Evolutionary conservation across 2,113 vertebrate genomes (phyloP), one percentile per base, ranked within the genome.

Genomic region (Engystomops pustulosus): DNA sequence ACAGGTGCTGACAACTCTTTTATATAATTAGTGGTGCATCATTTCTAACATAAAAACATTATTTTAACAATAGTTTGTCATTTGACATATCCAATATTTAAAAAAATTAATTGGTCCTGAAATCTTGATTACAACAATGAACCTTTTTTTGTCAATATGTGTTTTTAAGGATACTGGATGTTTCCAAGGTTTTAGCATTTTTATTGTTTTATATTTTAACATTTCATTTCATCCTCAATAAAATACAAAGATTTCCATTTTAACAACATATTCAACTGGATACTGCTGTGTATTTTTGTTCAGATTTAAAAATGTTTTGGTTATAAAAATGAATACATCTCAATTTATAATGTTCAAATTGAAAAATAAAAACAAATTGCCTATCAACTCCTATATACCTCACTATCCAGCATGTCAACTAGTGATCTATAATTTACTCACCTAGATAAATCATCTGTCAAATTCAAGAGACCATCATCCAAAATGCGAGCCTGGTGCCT

Each of bases 391-490:
- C 47, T 53, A 81, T 81, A 70, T 49, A 53, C 45, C 30, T 49
- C 17, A 81, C 62, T 36, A 81, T 81, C 79, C 68, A 81, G 30
- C 79, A 81, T 69, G 79, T 47, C 44, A 81, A 45, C 65, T 81
- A 23, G 68, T 81, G 34, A 81, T 69, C 65, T 81, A 69, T 81
- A 53, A 67, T 81, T 69, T 69, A 81, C 27, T 69, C 44, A 81
- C 30, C 62, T 53, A 68, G 65, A 81, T 81, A 81, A 81, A 81
- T 69, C 65, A 51, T 38, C 79, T 69, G 45, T 69, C 79, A 74
- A 71, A 55, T 6, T 60, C 41, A 17, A 82, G 34, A 82, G 47
- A 25, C 14, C 49, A 74, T 41, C 69, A 74, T 72, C 18, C 65
- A 82, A 81, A 58, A 58, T 45, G 15, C 47, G 15, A 81, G 34